Conservation (phyloP, 1,140 invertebrate genomes). For the Brachionus rotundiformis region DNA sequence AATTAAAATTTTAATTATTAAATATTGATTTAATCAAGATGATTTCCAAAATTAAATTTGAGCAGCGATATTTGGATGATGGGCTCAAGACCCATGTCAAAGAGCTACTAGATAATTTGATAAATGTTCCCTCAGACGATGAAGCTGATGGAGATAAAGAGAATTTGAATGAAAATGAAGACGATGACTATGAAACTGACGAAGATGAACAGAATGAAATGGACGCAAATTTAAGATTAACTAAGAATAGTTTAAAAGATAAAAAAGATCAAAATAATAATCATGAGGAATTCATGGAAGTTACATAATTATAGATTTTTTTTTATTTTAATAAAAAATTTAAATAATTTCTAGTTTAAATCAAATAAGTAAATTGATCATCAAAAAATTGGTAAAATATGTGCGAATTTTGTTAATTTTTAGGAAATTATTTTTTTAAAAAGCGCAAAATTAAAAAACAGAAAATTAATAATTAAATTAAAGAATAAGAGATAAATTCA, state of each 20-base stretch:
- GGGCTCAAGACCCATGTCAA: constrained; percentile 2
- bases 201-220: neutral
- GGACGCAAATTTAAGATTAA: neutral
- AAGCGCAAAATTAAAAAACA: no score
- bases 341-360: neutral
- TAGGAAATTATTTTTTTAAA: no score
- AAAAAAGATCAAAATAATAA: constrained; percentile 40
- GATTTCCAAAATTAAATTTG: constrained; percentile 31
- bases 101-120: constrained; percentile 26
- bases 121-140: neutral
- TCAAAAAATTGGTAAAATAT: no score
- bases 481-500: no score
- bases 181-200: constrained; percentile 24
- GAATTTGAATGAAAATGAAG: constrained; percentile 25
- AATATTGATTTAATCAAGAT: neutral
- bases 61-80: constrained; percentile 40
- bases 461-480: no score
- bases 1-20: neutral
- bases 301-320: neutral
- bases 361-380: no score
- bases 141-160: constrained; percentile 37
- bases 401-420: no score
- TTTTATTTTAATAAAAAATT: neutral
- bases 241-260: constrained; percentile 34
- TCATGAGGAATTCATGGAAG: neutral